These are phyloP conservation scores for Quadroppia sp. DNA, from an alignment of 2,888 invertebrate genomes.

Conservation along the genomic window DNA sequence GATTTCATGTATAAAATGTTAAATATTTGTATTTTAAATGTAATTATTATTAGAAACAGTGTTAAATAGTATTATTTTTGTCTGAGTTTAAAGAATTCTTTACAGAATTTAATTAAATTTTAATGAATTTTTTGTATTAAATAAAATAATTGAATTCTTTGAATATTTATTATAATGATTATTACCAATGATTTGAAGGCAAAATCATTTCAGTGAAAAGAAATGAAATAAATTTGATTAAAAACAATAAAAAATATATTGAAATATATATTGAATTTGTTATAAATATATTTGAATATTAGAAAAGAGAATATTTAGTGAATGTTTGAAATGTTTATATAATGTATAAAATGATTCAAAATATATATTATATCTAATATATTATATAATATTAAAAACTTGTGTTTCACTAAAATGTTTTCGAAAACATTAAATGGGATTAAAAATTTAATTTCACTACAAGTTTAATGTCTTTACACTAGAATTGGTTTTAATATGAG, in stretches of 20 bases:
- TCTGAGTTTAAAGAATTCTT: too few relatives aligned
- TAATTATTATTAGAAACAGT: too few relatives aligned
- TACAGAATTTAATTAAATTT: too few relatives aligned
- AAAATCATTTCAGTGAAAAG: too few relatives aligned
- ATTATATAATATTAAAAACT: slow-evolving; percentile 4
- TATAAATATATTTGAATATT: not conserved
- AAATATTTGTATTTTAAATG: too few relatives aligned
- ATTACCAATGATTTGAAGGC: too few relatives aligned
- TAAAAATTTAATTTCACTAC: slow-evolving; percentile 4
- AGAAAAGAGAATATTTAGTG: not conserved
- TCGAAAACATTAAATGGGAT: not conserved
- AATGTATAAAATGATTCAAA: not conserved
- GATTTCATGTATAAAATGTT: too few relatives aligned
- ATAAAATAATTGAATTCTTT: too few relatives aligned
- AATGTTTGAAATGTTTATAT: not conserved
- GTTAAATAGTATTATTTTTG: too few relatives aligned
- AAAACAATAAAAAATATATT: not conserved
- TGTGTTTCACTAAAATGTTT: not conserved
- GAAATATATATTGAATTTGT: not conserved
- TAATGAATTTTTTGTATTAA: too few relatives aligned
- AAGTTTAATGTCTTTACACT: slow-evolving; percentile 22
- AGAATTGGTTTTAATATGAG: slow-evolving; percentile 17
- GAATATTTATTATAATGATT: too few relatives aligned
- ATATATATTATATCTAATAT: not conserved
- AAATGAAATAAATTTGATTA: not conserved